phyloP scores from a whole-genome alignment of 2,113 vertebrate genomes.

The Plecturocebus donacophilus region DNA sequence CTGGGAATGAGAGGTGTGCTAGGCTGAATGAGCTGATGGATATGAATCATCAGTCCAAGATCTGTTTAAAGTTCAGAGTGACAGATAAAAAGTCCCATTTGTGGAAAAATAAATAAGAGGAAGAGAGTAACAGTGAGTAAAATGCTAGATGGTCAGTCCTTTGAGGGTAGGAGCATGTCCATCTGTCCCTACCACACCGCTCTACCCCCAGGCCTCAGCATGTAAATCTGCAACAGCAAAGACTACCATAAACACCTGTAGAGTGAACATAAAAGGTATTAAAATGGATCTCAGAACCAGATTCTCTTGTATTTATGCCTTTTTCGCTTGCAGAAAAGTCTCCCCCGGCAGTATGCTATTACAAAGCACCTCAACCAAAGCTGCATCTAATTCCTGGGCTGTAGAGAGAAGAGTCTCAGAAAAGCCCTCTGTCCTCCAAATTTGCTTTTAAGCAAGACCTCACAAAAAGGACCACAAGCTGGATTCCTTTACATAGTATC shows the following conservation, averaged over 20 bases:
- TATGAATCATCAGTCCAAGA: slow-evolving; percentile 98
- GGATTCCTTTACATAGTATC: not conserved
- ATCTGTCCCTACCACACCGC: accelerated
- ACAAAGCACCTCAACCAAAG: not conserved
- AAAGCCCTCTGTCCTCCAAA: not conserved
- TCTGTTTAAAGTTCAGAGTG: slow-evolving; percentile 90
- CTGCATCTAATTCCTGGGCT: not conserved
- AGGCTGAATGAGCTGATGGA: slow-evolving; percentile 98
- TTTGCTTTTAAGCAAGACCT: slow-evolving; percentile 39
- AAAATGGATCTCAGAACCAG: not conserved
- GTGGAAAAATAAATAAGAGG: not conserved
- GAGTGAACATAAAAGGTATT: not conserved
- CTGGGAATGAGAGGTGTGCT: slow-evolving; percentile 94
- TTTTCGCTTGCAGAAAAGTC: not conserved
- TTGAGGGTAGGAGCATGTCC: not conserved
- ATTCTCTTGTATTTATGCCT: not conserved
- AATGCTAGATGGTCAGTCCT: not conserved
- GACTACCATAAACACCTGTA: no score
- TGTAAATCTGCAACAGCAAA: not conserved
- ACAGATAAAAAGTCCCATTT: slow-evolving; percentile 84
- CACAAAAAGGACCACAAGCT: not conserved
- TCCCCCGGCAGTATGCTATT: not conserved
- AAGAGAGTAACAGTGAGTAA: not conserved
- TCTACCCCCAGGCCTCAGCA: no score
- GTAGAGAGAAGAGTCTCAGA: not conserved